phyloP scores from a whole-genome alignment of 2,888 invertebrate species.

The Scelioninae gen. 1 region DNA sequence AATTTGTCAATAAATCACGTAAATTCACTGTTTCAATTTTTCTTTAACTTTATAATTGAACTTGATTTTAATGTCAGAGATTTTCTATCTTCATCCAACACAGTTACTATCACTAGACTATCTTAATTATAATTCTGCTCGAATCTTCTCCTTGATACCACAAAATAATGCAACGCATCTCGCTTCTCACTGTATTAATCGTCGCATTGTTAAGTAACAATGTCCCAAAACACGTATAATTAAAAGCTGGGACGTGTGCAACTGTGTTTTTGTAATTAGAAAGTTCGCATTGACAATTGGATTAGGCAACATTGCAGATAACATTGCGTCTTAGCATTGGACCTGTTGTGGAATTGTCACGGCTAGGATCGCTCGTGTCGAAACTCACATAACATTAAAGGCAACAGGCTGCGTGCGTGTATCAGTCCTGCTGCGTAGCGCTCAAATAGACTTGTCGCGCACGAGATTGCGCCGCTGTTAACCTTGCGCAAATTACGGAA shows the following conservation, averaged over 20 bases:
- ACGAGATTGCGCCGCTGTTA: conserved; percentile 53
- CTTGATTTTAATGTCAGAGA: too few species aligned
- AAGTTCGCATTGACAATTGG: conserved; percentile 59
- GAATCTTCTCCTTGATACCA: conserved; percentile 1
- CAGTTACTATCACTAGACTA: too few species aligned
- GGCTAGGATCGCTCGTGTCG: conserved; percentile 32
- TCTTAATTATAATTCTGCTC: conserved; percentile 28
- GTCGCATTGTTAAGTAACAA: conserved; percentile 41
- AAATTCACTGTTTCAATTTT: too few species aligned
- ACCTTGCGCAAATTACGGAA: conserved; percentile 67
- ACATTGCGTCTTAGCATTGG: conserved; percentile 58
- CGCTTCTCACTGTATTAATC: conserved; percentile 49
- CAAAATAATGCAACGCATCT: conserved; percentile 17
- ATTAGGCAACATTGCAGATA: conserved; percentile 46
- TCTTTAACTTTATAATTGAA: too few species aligned
- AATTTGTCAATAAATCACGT: too few species aligned
- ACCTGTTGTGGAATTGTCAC: conserved; percentile 55
- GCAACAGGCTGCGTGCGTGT: conserved; percentile 48
- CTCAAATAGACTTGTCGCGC: conserved; percentile 51
- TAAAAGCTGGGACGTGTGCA: conserved; percentile 49
- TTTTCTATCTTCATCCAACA: too few species aligned
- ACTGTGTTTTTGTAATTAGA: conserved; percentile 58
- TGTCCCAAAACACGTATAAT: conserved; percentile 49
- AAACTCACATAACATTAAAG: conserved; percentile 35
- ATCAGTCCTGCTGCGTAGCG: conserved; percentile 25